Evolutionary conservation across 2,113 vertebrate species (phyloP).

Genomic region (Macquaria ambigua): DNA sequence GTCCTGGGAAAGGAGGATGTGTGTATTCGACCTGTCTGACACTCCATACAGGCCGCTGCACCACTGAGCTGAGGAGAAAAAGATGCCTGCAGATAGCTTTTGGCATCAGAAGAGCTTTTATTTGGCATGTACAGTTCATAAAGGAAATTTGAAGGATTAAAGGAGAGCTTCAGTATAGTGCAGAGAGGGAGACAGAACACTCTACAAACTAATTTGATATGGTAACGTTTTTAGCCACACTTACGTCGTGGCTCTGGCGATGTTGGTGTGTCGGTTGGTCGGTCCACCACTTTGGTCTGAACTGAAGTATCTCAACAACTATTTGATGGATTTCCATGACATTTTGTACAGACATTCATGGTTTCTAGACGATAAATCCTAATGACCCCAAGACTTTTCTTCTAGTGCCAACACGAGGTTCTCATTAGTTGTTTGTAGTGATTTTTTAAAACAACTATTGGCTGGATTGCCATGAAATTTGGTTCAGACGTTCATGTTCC

Average conservation of each 20-base stretch:
- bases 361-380: neutral
- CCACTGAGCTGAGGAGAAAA: neutral
- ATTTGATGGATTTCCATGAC: neutral
- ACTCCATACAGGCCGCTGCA: neutral
- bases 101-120: neutral
- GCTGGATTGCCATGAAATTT: too few relatives aligned
- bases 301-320: too few relatives aligned
- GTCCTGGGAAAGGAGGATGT: constrained; percentile 22
- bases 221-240: too few relatives aligned
- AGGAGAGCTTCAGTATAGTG: neutral
- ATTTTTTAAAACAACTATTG: too few relatives aligned
- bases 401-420: too few relatives aligned
- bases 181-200: neutral
- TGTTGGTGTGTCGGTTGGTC: too few relatives aligned
- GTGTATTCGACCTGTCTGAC: constrained; percentile 80
- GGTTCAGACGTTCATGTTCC: too few relatives aligned
- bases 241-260: too few relatives aligned
- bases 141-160: neutral
- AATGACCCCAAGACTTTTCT: neutral
- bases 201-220: too few relatives aligned
- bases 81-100: neutral
- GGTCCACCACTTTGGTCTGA: too few relatives aligned
- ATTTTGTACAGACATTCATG: neutral
- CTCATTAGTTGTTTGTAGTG: too few relatives aligned
- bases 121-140: neutral